Evolutionary conservation across 2,888 invertebrate genomes (phyloP), one percentile per base, ranked within the genome.

Genomic region (Cephalotes varians): DNA sequence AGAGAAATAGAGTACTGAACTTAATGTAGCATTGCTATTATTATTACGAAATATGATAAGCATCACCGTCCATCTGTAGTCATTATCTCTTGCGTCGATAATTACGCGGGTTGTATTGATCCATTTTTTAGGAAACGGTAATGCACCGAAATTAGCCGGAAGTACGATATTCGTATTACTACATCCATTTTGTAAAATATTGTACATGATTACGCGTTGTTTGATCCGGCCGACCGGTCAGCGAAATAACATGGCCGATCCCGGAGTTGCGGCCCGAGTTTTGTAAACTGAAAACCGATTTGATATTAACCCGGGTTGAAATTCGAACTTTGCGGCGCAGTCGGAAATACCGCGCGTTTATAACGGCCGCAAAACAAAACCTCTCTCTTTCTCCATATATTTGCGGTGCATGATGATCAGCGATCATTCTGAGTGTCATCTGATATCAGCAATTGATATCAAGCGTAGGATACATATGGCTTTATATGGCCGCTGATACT

Each of bases 261-360:
- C 73, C 56, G 56, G 73, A 28, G 60, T 40, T 58, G 58, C 34
- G 31, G 56, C 54, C 49, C 74, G 54, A 74, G 54, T 76, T 74
- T 76, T 65, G 76, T 58, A 82, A 74, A 74, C 76, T 49, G 47
- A 76, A 76, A 65, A 67, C 37, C 67, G 49, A 82, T 74, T 60
- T 60, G 76, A 65, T 67, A 82, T 82, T 82, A 82, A 76, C 56
- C 76, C 58, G 60, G 49, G 25, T n/a, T 82, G 67, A 82, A 58
- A 82, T 76, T 82, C 40, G 40, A 64, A 21, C 47, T 67, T 47
- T 60, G 51, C 34, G 40, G 62, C 51, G 25, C 54, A 62, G 31
- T 47, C 21, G 44, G 25, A 79, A 69, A 79, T 79, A 65, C 44
- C 69, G 18, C 37, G 54, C 47, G 62, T 74, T 58, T 34, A 31